Conservation (phyloP, 2,113 vertebrate genomes). For the Oryctolagus cuniculus region mOryCun1.1 NC_091445.1:21356501-21357000, state of each 20-base stretch:
- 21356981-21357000: background rate
- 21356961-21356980: background rate
- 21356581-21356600: no score
- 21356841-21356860: slow-evolving; percentile 24
- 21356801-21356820: slow-evolving; percentile 29
- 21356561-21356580: no score
- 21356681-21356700: background rate
- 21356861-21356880: slow-evolving; percentile 2
- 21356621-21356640: no score
- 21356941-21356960: background rate
- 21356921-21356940: background rate
- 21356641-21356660: no score
- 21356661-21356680: background rate
- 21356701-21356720: background rate
- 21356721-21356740: background rate
- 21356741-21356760: background rate
- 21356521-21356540: no score
- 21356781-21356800: slow-evolving; percentile 17
- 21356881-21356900: background rate
- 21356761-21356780: background rate
- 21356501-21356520: no score
- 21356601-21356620: no score
- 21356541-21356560: no score
- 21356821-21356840: background rate
- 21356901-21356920: background rate